Base-by-base conservation (phyloP, 2,888 invertebrate genomes). In the Lathronympha strigana region DNA sequence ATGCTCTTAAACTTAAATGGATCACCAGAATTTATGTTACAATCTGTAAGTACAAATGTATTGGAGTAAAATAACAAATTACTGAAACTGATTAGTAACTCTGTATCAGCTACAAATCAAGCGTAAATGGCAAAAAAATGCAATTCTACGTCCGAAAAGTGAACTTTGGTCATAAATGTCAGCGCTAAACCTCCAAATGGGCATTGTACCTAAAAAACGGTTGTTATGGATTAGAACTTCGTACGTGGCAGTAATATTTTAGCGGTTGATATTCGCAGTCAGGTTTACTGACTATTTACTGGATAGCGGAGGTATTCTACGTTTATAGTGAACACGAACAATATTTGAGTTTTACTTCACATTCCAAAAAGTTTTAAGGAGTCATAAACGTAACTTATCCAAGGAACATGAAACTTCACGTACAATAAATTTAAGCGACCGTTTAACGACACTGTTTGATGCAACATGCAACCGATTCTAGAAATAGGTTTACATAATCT, bases 81-180 rank as follows among this genome's bases (percentile, higher is more conserved):
- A 2, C 40, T 13, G 25, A 19, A 25, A 64, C 51, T 51, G 50
- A 53, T 57, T 19, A 58, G 40, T 23, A 53, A 54, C 33, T 58
- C 45, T 45, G 45, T 43, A 61, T 43, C 55, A 50, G 40, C 43
- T 40, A 25, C 38, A 64, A 60, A 58, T 60, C 51, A 58, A 33
- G 19, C 25, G 25, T 17, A 21, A 53, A 58, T 8, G 50, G 28
- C 25, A 31, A 57, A 57, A 58, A 60, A 53, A 23, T 0, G 45
- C 23, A 45, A 60, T 28, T 64, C 57, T 23, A 25, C 28, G 50
- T 28, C 54, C 28, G 47, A 66, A 61, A 61, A 40, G 47, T 54
- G 60, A 66, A 66, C 66, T 66, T 66, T 23, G 53, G 47, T 53
- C 66, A 61, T 66, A 66, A 66, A 66, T 54, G 66, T 66, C 66